These are phyloP conservation scores for Poecilobothrus nobilitatus DNA, from an alignment of 2,888 invertebrate genomes.

Conservation along the genomic window DNA sequence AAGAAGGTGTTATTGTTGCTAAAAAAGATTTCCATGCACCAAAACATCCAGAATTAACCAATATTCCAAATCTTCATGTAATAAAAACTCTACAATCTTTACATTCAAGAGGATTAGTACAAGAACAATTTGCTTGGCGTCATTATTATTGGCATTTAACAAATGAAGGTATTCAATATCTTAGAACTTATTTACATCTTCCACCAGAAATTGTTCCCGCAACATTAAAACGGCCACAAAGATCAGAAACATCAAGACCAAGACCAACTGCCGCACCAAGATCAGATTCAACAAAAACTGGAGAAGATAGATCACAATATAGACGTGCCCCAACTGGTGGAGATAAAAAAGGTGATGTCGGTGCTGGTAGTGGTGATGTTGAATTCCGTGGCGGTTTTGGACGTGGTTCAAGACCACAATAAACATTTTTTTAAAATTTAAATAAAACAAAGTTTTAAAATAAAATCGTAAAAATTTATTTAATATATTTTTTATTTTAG, in stretches of 20 bases:
- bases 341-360: slow-evolving; percentile 96
- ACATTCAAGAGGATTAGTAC: slow-evolving; percentile 94
- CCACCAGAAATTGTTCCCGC: slow-evolving; percentile 98
- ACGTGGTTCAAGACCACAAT: slow-evolving; percentile 54
- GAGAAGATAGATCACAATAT: slow-evolving; percentile 77
- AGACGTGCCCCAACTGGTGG: slow-evolving; percentile 63
- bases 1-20: slow-evolving; percentile 99
- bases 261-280: slow-evolving; percentile 59
- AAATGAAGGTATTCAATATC: slow-evolving; percentile 95
- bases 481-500: neutral
- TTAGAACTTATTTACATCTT: slow-evolving; percentile 89
- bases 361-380: slow-evolving; percentile 84
- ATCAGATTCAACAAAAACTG: slow-evolving; percentile 60
- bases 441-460: slow-evolving; percentile 20
- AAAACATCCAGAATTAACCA: slow-evolving; percentile 93
- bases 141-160: slow-evolving; percentile 98
- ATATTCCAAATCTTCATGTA: slow-evolving; percentile 94
- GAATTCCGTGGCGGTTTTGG: slow-evolving; percentile 86
- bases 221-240: slow-evolving; percentile 84
- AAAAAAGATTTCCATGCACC: slow-evolving; percentile 97
- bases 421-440: slow-evolving; percentile 19
- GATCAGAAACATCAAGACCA: slow-evolving; percentile 77
- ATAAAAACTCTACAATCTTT: slow-evolving; percentile 96
- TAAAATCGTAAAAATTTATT: neutral
- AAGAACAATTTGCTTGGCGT: slow-evolving; percentile 99